Evolutionary conservation across 2,113 vertebrate species (phyloP).

Genomic region (Arothron firmamentum): DNA sequence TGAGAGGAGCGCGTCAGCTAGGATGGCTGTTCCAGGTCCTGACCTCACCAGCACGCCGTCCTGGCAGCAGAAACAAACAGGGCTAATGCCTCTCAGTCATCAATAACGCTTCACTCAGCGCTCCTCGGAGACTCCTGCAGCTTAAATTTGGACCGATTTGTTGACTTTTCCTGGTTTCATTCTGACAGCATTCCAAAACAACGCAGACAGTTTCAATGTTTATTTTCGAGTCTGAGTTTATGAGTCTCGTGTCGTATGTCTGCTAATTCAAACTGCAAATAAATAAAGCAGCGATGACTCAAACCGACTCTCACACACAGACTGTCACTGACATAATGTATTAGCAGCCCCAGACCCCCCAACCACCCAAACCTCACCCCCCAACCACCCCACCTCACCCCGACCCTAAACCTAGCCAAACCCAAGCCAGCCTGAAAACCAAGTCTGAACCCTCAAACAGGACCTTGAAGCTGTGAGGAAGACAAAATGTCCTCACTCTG

Average conservation of each 20-base stretch:
- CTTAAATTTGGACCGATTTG: background rate
- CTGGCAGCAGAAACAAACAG: background rate
- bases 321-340: background rate
- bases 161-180: background rate
- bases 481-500: too few species aligned
- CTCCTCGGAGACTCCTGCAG: background rate
- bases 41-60: background rate
- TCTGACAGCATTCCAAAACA: background rate
- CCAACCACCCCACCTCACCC: background rate
- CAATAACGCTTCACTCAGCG: background rate
- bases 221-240: background rate
- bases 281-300: constrained; percentile 37
- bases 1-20: background rate
- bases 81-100: background rate
- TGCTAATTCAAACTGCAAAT: constrained; percentile 13
- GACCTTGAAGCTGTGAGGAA: too few species aligned
- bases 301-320: constrained; percentile 43
- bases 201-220: background rate
- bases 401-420: background rate
- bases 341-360: background rate
- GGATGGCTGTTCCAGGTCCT: background rate
- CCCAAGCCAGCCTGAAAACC: too few species aligned
- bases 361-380: too few species aligned
- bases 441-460: too few species aligned
- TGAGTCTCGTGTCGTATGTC: constrained; percentile 2